These are phyloP conservation scores for Ophioderma brevispina DNA, from an alignment of 35 echinoderm and acorn worm genomes.

Conservation along the genomic window DNA sequence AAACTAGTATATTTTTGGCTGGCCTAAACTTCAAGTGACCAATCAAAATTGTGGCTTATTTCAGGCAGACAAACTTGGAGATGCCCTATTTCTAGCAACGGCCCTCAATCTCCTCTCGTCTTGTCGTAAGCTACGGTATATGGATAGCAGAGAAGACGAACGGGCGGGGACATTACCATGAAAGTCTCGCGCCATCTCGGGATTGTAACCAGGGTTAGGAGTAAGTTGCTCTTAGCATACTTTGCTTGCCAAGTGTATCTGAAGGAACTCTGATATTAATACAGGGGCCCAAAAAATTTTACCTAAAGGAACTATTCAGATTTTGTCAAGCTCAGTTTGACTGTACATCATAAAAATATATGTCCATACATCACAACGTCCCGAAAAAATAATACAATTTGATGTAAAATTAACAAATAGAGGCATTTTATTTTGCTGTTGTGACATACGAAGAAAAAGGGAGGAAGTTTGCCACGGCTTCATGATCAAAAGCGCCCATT, in stretches of 20 bases:
- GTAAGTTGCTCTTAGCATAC: background rate
- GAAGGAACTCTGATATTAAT: background rate
- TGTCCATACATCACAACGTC: no score
- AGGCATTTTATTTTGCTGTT: no score
- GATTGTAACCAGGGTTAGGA: conserved; percentile 52
- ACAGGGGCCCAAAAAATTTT: no score
- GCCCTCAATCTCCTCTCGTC: conserved; percentile 87
- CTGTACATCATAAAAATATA: no score
- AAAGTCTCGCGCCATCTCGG: conserved; percentile 97
- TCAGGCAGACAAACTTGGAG: conserved; percentile 87
- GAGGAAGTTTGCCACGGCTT: no score
- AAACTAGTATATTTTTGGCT: background rate
- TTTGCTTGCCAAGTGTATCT: background rate
- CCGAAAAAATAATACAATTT: no score
- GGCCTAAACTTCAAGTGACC: background rate
- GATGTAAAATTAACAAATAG: no score
- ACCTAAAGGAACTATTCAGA: no score
- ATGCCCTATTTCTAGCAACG: conserved; percentile 98
- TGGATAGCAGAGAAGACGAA: conserved; percentile 96
- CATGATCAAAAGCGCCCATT: no score
- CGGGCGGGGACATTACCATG: conserved; percentile 97
- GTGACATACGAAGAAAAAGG: no score
- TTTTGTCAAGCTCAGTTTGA: no score
- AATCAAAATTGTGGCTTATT: background rate
- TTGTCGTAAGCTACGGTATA: conserved; percentile 95